Evolutionary conservation across 2,888 invertebrate genomes (phyloP).

Genomic region (Glyphotaelius pellucidus): DNA sequence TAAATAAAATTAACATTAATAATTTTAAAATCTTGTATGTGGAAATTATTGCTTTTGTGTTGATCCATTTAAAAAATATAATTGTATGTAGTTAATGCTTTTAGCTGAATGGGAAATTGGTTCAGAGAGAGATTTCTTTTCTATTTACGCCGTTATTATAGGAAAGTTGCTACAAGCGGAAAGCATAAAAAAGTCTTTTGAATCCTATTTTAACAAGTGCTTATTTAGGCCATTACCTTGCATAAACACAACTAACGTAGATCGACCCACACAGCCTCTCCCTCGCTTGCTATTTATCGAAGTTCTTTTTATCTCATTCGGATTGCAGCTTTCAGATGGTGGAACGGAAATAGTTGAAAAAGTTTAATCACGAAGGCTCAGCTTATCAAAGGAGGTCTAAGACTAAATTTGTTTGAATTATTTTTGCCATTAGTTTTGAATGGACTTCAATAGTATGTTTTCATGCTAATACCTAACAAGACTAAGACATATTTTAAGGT

Average conservation of each 20-base stretch:
- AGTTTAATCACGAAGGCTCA: conserved; percentile 12
- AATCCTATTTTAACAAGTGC: not conserved
- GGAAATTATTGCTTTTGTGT: too few species aligned
- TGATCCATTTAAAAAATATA: too few species aligned
- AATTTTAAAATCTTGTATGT: too few species aligned
- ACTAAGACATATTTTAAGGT: too few species aligned
- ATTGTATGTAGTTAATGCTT: too few species aligned
- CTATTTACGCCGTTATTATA: not conserved
- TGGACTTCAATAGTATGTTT: not conserved
- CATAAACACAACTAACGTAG: conserved; percentile 7
- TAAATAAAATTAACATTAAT: too few species aligned
- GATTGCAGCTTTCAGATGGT: conserved; percentile 7
- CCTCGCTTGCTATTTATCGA: conserved; percentile 22
- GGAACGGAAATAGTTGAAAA: conserved; percentile 24
- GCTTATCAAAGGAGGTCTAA: conserved; percentile 2
- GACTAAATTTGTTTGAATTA: not conserved
- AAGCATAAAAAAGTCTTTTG: not conserved
- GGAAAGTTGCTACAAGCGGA: not conserved
- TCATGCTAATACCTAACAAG: too few species aligned
- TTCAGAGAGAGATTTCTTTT: not conserved
- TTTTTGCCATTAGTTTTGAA: not conserved
- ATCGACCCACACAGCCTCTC: not conserved
- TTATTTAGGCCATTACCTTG: not conserved
- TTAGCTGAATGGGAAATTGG: not conserved
- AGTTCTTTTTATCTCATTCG: conserved; percentile 36